phyloP scores from a whole-genome alignment of 2,888 invertebrate genomes.

The Elysia crispata region DNA sequence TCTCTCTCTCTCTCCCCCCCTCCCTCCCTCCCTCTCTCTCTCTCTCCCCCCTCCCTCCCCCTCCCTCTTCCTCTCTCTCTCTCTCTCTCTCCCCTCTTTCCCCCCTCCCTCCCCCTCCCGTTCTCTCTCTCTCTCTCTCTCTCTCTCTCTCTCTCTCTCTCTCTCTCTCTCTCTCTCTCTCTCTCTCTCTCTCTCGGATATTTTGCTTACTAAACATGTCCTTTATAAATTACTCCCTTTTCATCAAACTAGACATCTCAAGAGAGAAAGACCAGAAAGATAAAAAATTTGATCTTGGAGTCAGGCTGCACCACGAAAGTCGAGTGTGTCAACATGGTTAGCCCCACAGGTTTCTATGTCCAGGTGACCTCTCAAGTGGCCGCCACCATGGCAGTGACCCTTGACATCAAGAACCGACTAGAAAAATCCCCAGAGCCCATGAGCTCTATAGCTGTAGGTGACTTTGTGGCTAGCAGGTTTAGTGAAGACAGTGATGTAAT shows the following conservation, averaged over 20 bases:
- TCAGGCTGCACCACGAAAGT: background rate
- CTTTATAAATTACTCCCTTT: no score
- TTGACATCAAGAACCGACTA: background rate
- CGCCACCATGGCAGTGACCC: background rate
- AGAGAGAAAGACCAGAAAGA: conserved; percentile 5
- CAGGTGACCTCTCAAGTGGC: background rate
- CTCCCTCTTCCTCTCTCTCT: no score
- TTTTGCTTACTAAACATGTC: no score
- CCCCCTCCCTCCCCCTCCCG: no score
- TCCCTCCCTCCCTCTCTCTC: no score
- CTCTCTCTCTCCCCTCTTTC: no score
- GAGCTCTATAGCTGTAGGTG: conserved; percentile 11
- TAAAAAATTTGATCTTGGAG: background rate
- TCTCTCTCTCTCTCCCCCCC: no score
- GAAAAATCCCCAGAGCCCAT: background rate
- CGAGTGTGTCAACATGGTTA: conserved; percentile 19
- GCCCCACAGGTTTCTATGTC: conserved; percentile 24
- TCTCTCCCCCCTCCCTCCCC: no score
- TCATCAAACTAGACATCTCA: background rate
- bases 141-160: no score
- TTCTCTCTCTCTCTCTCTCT: no score
- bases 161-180: no score
- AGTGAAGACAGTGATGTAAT: background rate
- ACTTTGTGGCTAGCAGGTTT: conserved; percentile 2
- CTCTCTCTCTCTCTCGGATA: no score